Base-by-base conservation (phyloP, 2,888 invertebrate species). In the Neoaliturus tenellus region DNA sequence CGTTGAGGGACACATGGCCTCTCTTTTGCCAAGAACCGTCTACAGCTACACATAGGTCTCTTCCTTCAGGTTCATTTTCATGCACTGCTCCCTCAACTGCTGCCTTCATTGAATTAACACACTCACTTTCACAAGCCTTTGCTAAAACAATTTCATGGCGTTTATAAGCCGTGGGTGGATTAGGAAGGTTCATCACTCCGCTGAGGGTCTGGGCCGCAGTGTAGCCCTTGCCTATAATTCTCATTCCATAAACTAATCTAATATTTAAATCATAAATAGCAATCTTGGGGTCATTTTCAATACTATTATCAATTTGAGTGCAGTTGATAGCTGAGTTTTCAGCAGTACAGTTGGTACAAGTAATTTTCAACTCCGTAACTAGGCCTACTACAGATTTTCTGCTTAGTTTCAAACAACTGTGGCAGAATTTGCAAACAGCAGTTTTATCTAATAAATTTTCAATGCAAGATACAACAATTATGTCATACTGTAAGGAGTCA, bases 111-210 rank as follows among this genome's bases (percentile, higher is more conserved):
- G 69, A 69, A 69, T 69, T 69, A 6, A 69, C 8, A 69, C 69
- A 69, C 69, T 20, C 69, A 69, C 31, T 69, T 69, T 25, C 20
- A 69, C 69, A 69, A 69, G 69, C 28, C 69, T 69, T 69, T 31
- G 69, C 69, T 69, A 69, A 69, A 69, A 69, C 23, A 23, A 14
- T 23, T n/a, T 69, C 69, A 69, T 69, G 35, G 69, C 69, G 69
- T 69, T 12, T 10, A 23, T 69, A 69, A 17, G 69, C 31, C 28
- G 69, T 69, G 17, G 69, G 69, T 69, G 69, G 69, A 25, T 69
- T 69, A 69, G 69, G 69, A 28, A 69, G 69, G 69, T 69, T 69
- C 28, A 69, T 69, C 69, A 69, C 69, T 69, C 69, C 69, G 69
- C 69, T 14, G 28, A 69, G 69, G 10, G 69, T 69, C 69, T 69